Percentiles rank a stretch among this genome's conserved stretches.
phyloP scores from a whole-genome alignment of 2,797 vertebrate species.

The Nannoperca australis region DNA sequence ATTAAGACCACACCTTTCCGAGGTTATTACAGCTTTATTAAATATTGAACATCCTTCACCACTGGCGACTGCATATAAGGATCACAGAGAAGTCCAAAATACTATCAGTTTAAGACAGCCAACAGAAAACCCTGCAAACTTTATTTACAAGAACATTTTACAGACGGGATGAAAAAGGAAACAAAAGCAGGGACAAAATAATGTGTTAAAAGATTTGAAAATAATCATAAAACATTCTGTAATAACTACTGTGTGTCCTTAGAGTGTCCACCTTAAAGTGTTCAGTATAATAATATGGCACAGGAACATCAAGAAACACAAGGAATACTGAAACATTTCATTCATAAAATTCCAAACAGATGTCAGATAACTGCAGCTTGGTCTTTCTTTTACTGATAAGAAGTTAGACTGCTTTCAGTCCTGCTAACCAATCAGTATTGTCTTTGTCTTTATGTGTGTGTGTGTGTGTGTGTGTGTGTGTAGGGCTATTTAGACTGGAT shows the following conservation, averaged over 20 bases:
- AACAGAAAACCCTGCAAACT: conserved; percentile 2
- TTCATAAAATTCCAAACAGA: no score
- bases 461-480: conserved; percentile 20
- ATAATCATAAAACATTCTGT: neutral
- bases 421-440: conserved; percentile 18
- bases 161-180: neutral
- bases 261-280: neutral
- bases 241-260: neutral
- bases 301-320: neutral
- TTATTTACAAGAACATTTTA: neutral
- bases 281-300: neutral
- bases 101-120: neutral
- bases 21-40: neutral
- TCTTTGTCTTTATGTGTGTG: conserved; percentile 13
- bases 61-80: neutral
- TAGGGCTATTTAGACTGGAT: conserved; percentile 99
- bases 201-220: neutral
- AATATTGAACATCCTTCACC: neutral
- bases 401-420: neutral
- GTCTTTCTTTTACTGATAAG: neutral
- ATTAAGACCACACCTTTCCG: neutral
- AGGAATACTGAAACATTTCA: neutral
- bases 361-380: no score
- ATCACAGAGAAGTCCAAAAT: conserved; percentile 5
- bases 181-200: neutral